Base-by-base conservation (phyloP, 2,113 vertebrate species). In the Varanus komodoensis region DNA sequence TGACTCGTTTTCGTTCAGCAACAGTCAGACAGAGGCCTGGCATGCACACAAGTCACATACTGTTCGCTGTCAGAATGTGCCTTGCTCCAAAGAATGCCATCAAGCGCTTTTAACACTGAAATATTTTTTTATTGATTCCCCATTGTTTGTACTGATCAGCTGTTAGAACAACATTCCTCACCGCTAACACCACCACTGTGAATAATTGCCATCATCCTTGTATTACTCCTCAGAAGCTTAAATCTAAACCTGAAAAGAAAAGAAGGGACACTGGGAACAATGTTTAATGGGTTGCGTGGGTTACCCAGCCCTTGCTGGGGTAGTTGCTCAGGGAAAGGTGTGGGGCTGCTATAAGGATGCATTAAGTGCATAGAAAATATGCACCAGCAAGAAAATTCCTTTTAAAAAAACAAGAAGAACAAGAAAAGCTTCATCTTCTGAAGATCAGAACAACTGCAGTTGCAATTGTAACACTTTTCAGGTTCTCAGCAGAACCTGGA, bases 1-100 rank as follows among this genome's bases (percentile, higher is more conserved):
- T 94, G 95, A 96, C 95, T 93, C 8, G 1, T 44, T 44, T 44
- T 44, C 38, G 38, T 78, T 88, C 90, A 87, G 34, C 32, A 86
- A 52, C 32, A 87, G 38, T 89, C 80, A 92, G 67, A 38, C 15
- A 92, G 87, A 23, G 61, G 11, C 23, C 3, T 82, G 91, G 92
- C 34, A 29, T 81, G 8, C 85, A n/a, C 90, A 86, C 88, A 34
- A 82, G 91, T 94, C 93, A 96, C 95, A 93, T 88, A 1, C 69
- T 89, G 81, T 96, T 93, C 93, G 0, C 91, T 92, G 92, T 86
- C 93, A 94, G 57, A 0, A 88, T 93, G 94, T 95, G 94, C 32
- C 95, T 96, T 82, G 4, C 91, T 94, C 89, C 92, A 91, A 97
- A 95, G 93, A 93, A 97, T 95, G 91, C 87, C 86, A 93, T 96